phyloP scores from a whole-genome alignment of 2,113 vertebrate species.

The Agelaius tricolor region DNA sequence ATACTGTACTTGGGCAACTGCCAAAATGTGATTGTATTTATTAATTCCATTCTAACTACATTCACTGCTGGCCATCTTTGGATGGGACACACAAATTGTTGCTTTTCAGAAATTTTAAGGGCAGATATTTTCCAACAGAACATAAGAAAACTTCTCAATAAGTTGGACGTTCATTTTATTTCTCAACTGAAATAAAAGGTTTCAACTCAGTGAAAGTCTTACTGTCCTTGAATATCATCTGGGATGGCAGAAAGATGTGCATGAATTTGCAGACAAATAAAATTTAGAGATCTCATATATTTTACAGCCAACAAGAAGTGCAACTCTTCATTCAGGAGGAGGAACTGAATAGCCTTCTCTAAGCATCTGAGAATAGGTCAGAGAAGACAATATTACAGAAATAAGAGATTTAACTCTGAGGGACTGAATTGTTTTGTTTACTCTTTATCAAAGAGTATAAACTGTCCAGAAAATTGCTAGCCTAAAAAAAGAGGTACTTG shows the following conservation, averaged over 20 bases:
- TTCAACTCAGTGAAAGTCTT: slow-evolving; percentile 9
- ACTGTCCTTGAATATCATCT: not conserved
- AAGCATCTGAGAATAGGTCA: not conserved
- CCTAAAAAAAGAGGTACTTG: not conserved
- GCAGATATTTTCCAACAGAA: slow-evolving; percentile 1
- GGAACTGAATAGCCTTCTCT: not conserved
- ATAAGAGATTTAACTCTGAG: not conserved
- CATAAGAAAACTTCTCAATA: not conserved
- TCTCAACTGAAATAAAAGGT: not conserved
- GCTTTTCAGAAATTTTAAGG: not conserved
- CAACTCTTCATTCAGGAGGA: not conserved
- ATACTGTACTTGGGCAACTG: not conserved
- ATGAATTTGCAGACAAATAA: slow-evolving; percentile 20
- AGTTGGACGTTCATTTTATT: not conserved
- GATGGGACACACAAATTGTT: not conserved
- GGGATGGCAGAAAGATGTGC: not conserved
- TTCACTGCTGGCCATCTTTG: not conserved
- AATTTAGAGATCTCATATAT: not conserved
- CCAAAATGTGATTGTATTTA: slow-evolving; percentile 23
- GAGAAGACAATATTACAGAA: not conserved
- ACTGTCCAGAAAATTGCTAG: not conserved
- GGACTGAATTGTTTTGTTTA: not conserved
- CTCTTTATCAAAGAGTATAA: not conserved
- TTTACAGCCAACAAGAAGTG: not conserved
- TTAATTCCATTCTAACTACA: not conserved